Evolutionary conservation across 2,797 vertebrate genomes (phyloP).

Genomic region (Gallinago nigripennis): DNA sequence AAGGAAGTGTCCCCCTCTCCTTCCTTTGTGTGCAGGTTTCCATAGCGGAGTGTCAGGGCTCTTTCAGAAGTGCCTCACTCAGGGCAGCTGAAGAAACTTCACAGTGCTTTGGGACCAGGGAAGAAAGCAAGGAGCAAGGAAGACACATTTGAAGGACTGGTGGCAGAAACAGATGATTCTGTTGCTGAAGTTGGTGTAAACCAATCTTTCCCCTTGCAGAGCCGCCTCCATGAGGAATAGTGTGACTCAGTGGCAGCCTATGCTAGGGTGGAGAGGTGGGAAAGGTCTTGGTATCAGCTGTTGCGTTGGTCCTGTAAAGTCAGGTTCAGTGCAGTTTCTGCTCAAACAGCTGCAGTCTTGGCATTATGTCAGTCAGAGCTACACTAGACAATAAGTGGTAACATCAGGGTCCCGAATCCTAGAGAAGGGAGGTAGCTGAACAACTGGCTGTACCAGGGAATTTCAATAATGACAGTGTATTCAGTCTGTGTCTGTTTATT

Average conservation of each 20-base stretch:
- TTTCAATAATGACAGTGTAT: neutral
- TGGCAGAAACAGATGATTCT: neutral
- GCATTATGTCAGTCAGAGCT: neutral
- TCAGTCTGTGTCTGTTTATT: neutral
- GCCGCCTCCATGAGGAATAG: fast-evolving
- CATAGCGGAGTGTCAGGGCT: neutral
- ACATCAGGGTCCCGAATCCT: neutral
- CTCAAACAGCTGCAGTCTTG: neutral
- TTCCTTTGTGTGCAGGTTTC: neutral
- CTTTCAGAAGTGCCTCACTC: neutral
- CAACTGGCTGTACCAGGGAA: neutral
- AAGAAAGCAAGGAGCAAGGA: neutral
- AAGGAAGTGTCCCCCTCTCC: neutral
- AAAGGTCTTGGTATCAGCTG: neutral
- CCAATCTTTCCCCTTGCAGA: neutral
- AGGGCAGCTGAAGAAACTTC: no score
- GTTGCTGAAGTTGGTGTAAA: neutral
- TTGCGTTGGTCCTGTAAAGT: neutral
- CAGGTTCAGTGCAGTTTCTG: neutral
- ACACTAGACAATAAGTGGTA: neutral
- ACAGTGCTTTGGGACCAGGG: neutral
- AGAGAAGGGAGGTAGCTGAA: neutral
- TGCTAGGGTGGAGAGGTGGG: neutral
- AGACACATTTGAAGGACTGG: neutral
- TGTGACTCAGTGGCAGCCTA: neutral